Percentiles rank a stretch among this genome's conserved stretches.
These are phyloP conservation scores for Caenorhabditis imperialis DNA, from an alignment of 2,888 invertebrate genomes.

Conservation along the genomic window DNA sequence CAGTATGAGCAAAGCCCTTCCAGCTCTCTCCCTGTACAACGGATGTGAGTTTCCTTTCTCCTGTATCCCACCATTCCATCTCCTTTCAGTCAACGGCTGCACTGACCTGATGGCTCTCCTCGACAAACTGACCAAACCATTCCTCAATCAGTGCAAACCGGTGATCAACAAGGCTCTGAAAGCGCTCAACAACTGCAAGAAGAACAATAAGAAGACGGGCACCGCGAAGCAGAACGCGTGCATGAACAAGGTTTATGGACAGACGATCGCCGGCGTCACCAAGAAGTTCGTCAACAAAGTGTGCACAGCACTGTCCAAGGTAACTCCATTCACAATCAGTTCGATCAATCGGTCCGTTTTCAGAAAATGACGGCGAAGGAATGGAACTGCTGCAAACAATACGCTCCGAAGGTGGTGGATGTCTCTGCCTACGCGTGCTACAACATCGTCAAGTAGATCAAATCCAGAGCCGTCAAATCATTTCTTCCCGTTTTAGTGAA, in stretches of 20 bases:
- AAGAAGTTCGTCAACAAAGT: conserved; percentile 43
- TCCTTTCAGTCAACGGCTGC: conserved; percentile 42
- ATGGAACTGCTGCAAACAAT: conserved; percentile 44
- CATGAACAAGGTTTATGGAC: conserved; percentile 33
- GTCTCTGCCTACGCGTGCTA: conserved; percentile 34
- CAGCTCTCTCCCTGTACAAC: conserved; percentile 35
- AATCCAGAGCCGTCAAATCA: too few species aligned
- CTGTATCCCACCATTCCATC: too few species aligned
- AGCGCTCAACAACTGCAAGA: conserved; percentile 38
- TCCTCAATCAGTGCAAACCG: conserved; percentile 34
- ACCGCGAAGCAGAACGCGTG: conserved; percentile 37
- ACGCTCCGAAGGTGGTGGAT: conserved; percentile 42
- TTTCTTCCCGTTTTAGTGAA: too few species aligned
- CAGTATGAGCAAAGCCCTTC: conserved; percentile 44
- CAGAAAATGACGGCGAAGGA: conserved; percentile 44
- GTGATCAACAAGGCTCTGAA: conserved; percentile 35
- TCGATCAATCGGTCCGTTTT: background rate
- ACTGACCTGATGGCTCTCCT: conserved; percentile 32
- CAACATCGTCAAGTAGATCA: conserved; percentile 35
- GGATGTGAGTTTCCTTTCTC: conserved; percentile 20
- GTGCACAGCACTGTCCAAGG: conserved; percentile 40
- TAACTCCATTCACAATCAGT: background rate
- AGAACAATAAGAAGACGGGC: conserved; percentile 28
- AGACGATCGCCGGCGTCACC: conserved; percentile 33
- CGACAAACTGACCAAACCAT: conserved; percentile 26